These are phyloP conservation scores for Aphelinus atriplicis DNA, from an alignment of 1,140 invertebrate genomes.

Conservation along the genomic window DNA sequence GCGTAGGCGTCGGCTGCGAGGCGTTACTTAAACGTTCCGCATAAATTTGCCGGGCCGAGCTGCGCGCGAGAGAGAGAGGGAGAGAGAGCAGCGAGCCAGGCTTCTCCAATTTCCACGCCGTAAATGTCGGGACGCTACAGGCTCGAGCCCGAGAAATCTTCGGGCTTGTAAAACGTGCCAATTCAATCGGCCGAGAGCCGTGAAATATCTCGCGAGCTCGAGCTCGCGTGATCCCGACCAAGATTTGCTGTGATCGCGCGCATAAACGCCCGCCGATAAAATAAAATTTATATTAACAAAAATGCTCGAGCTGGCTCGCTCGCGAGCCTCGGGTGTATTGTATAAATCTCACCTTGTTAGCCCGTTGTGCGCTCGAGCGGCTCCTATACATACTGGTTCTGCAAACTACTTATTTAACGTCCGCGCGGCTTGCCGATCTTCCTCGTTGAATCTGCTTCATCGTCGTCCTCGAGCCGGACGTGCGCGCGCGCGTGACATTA, in stretches of 20 bases:
- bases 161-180: conserved; percentile 45
- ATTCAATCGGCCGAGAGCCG: conserved; percentile 22
- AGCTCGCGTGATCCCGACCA: conserved; percentile 5
- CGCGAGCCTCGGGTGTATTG: not conserved
- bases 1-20: conserved; percentile 56
- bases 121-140: conserved; percentile 51
- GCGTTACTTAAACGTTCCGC: conserved; percentile 57
- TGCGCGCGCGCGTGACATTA: no score
- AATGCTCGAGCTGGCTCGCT: not conserved
- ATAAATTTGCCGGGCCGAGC: conserved; percentile 52
- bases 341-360: conserved; percentile 23
- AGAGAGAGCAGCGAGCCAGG: conserved; percentile 29
- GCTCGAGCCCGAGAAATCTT: conserved; percentile 49
- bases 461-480: no score
- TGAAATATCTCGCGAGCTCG: conserved; percentile 14
- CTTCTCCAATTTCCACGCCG: conserved; percentile 58
- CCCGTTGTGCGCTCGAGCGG: no score
- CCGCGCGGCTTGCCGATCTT: not conserved
- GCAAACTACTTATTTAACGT: conserved; percentile 12
- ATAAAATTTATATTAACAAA: conserved; percentile 41
- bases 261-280: conserved; percentile 36
- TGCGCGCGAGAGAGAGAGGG: not conserved
- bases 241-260: conserved; percentile 15
- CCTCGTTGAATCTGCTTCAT: not conserved
- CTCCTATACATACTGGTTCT: not conserved